These are phyloP conservation scores for Eurois occulta DNA, from an alignment of 2,888 invertebrate genomes.

Conservation along the genomic window DNA sequence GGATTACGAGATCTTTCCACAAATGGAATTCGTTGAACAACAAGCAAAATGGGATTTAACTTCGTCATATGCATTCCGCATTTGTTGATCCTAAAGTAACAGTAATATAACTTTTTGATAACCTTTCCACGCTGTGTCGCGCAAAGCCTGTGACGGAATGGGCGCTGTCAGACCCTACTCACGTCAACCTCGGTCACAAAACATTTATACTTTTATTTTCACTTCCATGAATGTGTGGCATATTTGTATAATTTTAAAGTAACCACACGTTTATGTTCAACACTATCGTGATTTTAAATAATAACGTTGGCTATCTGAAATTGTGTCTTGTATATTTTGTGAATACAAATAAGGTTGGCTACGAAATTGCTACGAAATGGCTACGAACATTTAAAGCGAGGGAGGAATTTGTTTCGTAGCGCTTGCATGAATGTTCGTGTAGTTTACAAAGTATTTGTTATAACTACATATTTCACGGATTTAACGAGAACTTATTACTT, in stretches of 20 bases:
- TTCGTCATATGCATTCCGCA: slow-evolving; percentile 68
- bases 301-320: slow-evolving; percentile 46
- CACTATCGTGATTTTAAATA: slow-evolving; percentile 49
- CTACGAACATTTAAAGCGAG: slow-evolving; percentile 26
- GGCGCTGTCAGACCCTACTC: slow-evolving; percentile 84
- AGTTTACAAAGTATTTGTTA: slow-evolving; percentile 21
- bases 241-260: slow-evolving; percentile 73
- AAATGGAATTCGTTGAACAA: slow-evolving; percentile 63
- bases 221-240: slow-evolving; percentile 62
- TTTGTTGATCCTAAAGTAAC: slow-evolving; percentile 71
- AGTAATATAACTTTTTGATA: slow-evolving; percentile 79
- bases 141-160: slow-evolving; percentile 77
- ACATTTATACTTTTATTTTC: slow-evolving; percentile 73
- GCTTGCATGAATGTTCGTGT: slow-evolving; percentile 12
- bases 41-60: slow-evolving; percentile 66
- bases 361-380: slow-evolving; percentile 18
- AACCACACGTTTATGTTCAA: slow-evolving; percentile 53
- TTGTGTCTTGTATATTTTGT: slow-evolving; percentile 32
- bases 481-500: slow-evolving; percentile 3
- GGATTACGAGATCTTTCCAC: slow-evolving; percentile 59
- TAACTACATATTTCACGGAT: slow-evolving; percentile 12
- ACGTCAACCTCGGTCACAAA: slow-evolving; percentile 76
- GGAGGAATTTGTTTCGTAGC: slow-evolving; percentile 3
- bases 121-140: slow-evolving; percentile 71
- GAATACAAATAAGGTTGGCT: slow-evolving; percentile 40